Evolutionary conservation across 2,888 invertebrate species (phyloP).

Genomic region (Tolmerus cingulatus): DNA sequence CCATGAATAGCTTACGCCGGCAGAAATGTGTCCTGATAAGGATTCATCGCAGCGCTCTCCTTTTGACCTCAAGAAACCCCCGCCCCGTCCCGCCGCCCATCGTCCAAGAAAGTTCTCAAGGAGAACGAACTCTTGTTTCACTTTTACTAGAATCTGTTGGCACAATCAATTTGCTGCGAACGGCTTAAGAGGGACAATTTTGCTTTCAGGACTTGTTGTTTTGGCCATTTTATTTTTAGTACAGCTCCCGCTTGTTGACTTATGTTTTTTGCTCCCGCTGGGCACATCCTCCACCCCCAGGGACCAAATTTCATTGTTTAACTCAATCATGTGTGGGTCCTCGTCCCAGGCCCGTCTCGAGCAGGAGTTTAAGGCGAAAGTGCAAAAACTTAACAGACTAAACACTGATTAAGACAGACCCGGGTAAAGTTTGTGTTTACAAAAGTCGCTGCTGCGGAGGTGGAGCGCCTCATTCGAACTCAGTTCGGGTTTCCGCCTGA

Average conservation of each 20-base stretch:
- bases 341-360: not conserved
- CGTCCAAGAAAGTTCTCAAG: not conserved
- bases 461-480: not conserved
- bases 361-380: not conserved
- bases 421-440: not conserved
- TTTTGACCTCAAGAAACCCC: not conserved
- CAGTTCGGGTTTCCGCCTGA: not conserved
- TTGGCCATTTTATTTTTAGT: not conserved
- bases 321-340: not conserved
- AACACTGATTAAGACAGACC: constrained; percentile 21
- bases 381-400: constrained; percentile 24
- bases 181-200: not conserved
- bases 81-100: not conserved
- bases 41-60: not conserved
- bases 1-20: not conserved
- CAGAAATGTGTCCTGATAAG: not conserved
- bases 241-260: not conserved
- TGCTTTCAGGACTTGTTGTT: not conserved
- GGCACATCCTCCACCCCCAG: not conserved
- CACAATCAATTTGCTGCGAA: not conserved
- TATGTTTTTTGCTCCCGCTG: not conserved
- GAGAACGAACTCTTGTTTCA: not conserved
- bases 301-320: not conserved
- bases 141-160: not conserved
- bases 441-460: not conserved